These are phyloP conservation scores for Naja naja DNA, from an alignment of 2,113 vertebrate species.

Conservation along the genomic window DNA sequence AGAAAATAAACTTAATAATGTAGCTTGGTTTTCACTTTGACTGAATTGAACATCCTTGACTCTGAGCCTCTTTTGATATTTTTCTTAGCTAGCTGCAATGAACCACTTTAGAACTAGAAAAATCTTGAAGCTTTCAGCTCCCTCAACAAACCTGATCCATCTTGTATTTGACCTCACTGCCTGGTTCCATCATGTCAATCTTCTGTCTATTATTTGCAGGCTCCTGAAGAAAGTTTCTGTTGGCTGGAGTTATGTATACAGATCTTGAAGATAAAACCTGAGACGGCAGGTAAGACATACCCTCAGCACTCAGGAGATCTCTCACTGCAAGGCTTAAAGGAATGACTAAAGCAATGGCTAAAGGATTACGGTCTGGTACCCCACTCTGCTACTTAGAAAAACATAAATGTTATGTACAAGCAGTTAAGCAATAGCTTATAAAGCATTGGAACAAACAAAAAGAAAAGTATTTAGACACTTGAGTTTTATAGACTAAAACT, in stretches of 20 bases:
- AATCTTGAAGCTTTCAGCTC: constrained; percentile 44
- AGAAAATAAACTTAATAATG: neutral
- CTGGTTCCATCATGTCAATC: constrained; percentile 56
- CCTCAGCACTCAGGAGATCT: constrained; percentile 57
- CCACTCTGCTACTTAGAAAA: constrained; percentile 49
- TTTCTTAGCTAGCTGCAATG: constrained; percentile 29
- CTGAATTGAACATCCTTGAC: neutral
- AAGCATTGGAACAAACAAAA: constrained; percentile 23
- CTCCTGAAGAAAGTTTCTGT: constrained; percentile 40
- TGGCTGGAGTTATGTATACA: constrained; percentile 44
- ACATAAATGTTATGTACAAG: constrained; percentile 8
- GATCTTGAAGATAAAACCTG: constrained; percentile 53
- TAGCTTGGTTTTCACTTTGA: neutral
- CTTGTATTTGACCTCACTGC: constrained; percentile 60
- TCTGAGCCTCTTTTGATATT: neutral
- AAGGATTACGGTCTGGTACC: constrained; percentile 53
- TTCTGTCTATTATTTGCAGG: constrained; percentile 55
- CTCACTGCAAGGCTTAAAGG: constrained; percentile 42
- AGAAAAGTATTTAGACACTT: neutral
- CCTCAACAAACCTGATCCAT: constrained; percentile 65
- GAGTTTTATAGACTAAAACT: constrained; percentile 6
- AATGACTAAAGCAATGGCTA: constrained; percentile 55
- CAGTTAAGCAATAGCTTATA: constrained; percentile 22
- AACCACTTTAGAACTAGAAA: constrained; percentile 16
- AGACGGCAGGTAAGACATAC: constrained; percentile 56